phyloP scores from a whole-genome alignment of 1,140 invertebrate genomes.

The Temnothorax curvispinosus region DNA sequence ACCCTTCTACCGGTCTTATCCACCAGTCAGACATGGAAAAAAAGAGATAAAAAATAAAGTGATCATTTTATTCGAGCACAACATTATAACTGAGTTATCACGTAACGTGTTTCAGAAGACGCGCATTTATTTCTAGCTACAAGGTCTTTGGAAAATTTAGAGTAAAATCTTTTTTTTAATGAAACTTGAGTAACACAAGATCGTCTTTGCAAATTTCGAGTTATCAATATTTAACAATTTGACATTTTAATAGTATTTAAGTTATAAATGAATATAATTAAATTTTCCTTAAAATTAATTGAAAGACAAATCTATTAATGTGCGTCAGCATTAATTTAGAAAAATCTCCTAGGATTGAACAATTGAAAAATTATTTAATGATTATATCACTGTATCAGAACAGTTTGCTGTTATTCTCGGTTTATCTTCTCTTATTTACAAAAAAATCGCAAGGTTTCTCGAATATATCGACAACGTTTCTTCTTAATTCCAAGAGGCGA shows the following conservation, averaged over 20 bases:
- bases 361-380: not conserved
- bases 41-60: conserved; percentile 1
- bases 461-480: not conserved
- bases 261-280: not conserved
- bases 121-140: not conserved
- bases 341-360: not conserved
- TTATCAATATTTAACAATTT: not conserved
- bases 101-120: not conserved
- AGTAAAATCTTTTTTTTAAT: not conserved
- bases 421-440: not conserved
- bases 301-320: not conserved
- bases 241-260: not conserved
- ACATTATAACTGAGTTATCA: not conserved
- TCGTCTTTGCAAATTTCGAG: not conserved
- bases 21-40: not conserved
- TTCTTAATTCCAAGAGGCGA: not conserved
- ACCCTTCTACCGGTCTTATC: not conserved
- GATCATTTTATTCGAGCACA: not conserved
- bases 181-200: not conserved
- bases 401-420: not conserved
- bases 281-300: not conserved
- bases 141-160: not conserved
- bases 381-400: not conserved
- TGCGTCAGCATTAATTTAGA: not conserved
- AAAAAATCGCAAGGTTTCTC: not conserved